phyloP scores from a whole-genome alignment of 1,140 invertebrate genomes.

The Drosophila kohkoa region DNA sequence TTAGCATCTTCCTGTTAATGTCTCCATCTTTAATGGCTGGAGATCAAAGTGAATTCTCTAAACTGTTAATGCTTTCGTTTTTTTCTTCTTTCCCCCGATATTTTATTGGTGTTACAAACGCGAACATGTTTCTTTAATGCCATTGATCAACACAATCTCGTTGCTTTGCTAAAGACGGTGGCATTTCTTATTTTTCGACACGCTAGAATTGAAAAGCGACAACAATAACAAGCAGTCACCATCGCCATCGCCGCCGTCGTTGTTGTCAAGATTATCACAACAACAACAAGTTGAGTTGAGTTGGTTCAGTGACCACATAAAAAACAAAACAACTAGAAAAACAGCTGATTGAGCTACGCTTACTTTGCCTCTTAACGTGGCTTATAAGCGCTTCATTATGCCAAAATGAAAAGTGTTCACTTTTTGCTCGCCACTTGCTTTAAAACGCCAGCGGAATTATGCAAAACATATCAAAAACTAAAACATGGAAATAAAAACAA shows the following conservation, averaged over 20 bases:
- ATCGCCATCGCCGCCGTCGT: conserved; percentile 7
- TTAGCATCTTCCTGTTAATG: conserved; percentile 20
- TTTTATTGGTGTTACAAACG: conserved; percentile 19
- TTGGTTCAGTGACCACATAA: conserved; percentile 67
- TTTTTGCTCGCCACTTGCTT: conserved; percentile 36
- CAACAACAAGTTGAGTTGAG: conserved; percentile 20
- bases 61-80: conserved; percentile 40
- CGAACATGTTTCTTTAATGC: conserved; percentile 15
- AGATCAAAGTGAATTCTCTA: conserved; percentile 49
- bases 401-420: conserved; percentile 68
- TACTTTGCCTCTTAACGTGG: conserved; percentile 31
- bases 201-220: conserved; percentile 54
- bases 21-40: conserved; percentile 36
- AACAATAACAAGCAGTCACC: conserved; percentile 29
- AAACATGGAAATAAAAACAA: conserved; percentile 23
- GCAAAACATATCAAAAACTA: conserved; percentile 53
- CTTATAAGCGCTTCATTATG: conserved; percentile 74
- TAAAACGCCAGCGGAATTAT: conserved; percentile 53
- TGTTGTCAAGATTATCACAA: conserved; percentile 55
- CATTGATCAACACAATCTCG: conserved; percentile 23
- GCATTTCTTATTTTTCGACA: conserved; percentile 31
- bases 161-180: conserved; percentile 14
- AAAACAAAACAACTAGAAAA: conserved; percentile 35
- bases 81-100: neutral
- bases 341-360: conserved; percentile 50